These are phyloP conservation scores for Seriola rivoliana DNA, from an alignment of 2,113 vertebrate species.

Conservation along the genomic window DNA sequence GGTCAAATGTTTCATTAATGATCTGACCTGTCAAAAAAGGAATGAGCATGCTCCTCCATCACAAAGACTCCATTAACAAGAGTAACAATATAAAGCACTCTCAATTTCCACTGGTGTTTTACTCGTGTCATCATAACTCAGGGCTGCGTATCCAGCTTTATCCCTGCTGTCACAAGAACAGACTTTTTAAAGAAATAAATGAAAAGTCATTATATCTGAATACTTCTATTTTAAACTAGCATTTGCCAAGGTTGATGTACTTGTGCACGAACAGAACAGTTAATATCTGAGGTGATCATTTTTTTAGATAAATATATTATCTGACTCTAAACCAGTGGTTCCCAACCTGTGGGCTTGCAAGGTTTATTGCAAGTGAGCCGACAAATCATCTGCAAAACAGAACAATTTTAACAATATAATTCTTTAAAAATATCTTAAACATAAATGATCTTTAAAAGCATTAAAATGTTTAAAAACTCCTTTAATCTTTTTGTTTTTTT, in stretches of 20 bases:
- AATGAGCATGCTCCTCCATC: constrained; percentile 35
- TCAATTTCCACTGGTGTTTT: constrained; percentile 26
- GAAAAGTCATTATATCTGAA: background rate
- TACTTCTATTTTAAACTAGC: background rate
- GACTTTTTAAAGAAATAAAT: background rate
- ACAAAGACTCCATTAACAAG: constrained; percentile 68
- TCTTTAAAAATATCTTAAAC: no score
- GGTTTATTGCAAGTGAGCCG: no score
- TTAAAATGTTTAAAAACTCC: no score
- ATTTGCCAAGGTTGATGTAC: background rate
- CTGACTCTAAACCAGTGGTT: no score
- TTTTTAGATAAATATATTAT: background rate
- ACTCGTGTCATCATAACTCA: constrained; percentile 28
- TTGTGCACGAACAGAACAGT: background rate
- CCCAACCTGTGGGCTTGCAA: no score
- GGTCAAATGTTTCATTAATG: constrained; percentile 69
- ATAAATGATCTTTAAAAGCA: no score
- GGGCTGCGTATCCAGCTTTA: background rate
- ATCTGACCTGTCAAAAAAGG: constrained; percentile 53
- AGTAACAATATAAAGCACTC: constrained; percentile 70
- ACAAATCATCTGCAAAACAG: no score
- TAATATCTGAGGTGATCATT: background rate
- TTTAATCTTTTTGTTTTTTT: no score
- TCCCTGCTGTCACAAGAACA: background rate
- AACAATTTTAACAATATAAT: no score